These are phyloP conservation scores for Larimichthys polyactis DNA, from an alignment of 2,113 vertebrate species.

Conservation along the genomic window DNA sequence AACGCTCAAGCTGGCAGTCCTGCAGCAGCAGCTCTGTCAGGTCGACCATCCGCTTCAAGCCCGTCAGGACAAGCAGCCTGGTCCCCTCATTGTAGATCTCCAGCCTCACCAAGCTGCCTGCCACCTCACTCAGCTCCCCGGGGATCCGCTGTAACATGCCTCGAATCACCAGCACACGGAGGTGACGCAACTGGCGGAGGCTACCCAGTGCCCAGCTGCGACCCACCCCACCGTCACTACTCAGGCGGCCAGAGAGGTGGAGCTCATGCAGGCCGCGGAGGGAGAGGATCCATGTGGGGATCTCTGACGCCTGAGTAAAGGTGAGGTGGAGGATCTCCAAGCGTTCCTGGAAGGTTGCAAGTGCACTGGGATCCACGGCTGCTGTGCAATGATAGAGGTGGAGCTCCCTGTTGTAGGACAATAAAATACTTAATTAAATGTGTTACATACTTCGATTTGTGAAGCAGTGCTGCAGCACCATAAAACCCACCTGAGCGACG, in stretches of 20 bases:
- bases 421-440: background rate
- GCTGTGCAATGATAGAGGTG: conserved; percentile 83
- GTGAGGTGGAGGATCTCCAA: conserved; percentile 82
- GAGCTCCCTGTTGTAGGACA: conserved; percentile 77
- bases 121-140: conserved; percentile 79
- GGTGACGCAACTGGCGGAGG: conserved; percentile 77
- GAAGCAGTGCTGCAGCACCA: background rate
- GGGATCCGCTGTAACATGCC: conserved; percentile 80
- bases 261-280: conserved; percentile 83
- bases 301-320: conserved; percentile 80
- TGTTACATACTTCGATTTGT: background rate
- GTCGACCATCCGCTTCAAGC: conserved; percentile 74
- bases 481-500: conserved; percentile 76
- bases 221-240: conserved; percentile 75
- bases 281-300: conserved; percentile 83
- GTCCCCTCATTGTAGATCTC: conserved; percentile 83
- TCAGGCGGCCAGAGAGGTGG: conserved; percentile 80
- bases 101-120: conserved; percentile 74
- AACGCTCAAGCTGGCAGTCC: conserved; percentile 83
- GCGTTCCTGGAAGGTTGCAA: conserved; percentile 78
- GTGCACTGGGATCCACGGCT: conserved; percentile 78
- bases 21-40: conserved; percentile 81
- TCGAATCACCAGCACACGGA: conserved; percentile 77
- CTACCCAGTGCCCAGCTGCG: conserved; percentile 81
- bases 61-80: conserved; percentile 76